Evolutionary conservation across 2,797 vertebrate species (phyloP), one percentile per base, ranked within the genome.

Genomic region (Epinephelus malabaricus): DNA sequence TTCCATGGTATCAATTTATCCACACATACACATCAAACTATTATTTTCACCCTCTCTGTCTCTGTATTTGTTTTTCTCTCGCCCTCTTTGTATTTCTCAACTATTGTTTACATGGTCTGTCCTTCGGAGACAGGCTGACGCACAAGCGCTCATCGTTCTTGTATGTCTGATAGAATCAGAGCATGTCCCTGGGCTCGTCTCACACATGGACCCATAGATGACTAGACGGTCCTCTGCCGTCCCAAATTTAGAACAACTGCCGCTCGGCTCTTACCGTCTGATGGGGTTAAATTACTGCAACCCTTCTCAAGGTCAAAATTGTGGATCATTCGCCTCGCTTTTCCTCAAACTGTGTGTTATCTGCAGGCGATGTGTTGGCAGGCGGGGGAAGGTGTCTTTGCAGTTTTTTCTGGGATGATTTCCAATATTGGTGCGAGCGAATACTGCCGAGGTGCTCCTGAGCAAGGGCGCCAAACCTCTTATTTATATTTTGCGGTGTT

Each of bases 241-340:
- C 69, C 82, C 83, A 87, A 78, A 88, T 83, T 84, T 91, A 87
- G 86, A 89, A 83, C 81, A 65, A 54, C 81, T 86, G 86, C 86
- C 88, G 90, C 80, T 65, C 23, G 38, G 78, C 83, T 89, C 74
- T 81, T 53, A 11, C 72, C 4, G 27, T 78, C 62, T 83, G 87
- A 90, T 69, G 73, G 83, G 90, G 85, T 90, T 82, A 85, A 91
- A 90, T 90, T 87, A 80, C 73, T 85, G 81, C 58, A 47, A 74
- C 83, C 76, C 70, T 19, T 84, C 45, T 85, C 85, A 91, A 92
- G 88, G 89, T 86, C 88, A 91, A 46, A 73, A 34, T 54, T 15
- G 30, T 34, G 69, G 63, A 78, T 86, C 79, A 46, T 50, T 82
- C 7, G 5, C 63, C 45, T 73, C n/a, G 6, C 30, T 82, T 82